Evolutionary conservation across 2,888 invertebrate genomes (phyloP).

Genomic region (Stegophylla sp.): DNA sequence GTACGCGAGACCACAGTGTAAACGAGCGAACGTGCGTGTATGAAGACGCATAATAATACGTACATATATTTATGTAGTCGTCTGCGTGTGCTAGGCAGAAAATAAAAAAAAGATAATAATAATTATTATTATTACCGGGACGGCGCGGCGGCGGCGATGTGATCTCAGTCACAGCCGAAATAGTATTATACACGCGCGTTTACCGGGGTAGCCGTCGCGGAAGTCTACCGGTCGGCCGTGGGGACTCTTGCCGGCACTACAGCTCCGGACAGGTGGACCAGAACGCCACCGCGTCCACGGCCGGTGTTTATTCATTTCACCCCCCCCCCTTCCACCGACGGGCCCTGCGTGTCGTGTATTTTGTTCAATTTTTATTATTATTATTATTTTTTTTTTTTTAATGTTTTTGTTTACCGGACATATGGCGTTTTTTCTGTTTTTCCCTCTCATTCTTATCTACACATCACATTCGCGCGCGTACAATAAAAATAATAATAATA

Average conservation of each 20-base stretch:
- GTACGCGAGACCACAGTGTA: no score
- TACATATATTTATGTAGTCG: no score
- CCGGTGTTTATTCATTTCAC: neutral
- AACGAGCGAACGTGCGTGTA: neutral
- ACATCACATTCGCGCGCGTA: no score
- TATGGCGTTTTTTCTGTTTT: neutral
- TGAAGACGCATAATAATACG: no score
- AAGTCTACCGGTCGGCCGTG: neutral
- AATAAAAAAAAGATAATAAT: slow-evolving; percentile 24
- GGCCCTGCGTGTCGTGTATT: neutral
- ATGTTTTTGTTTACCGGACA: neutral
- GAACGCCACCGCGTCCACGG: neutral
- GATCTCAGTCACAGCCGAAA: neutral
- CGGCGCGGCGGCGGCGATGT: neutral
- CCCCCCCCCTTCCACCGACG: neutral
- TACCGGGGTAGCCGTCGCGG: neutral
- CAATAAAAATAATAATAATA: no score
- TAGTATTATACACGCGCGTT: no score
- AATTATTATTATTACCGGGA: neutral
- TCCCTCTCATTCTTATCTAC: no score
- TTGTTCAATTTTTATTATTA: neutral
- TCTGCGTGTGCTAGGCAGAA: neutral
- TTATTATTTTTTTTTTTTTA: neutral
- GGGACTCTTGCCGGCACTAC: neutral
- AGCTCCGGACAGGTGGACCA: slow-evolving; percentile 28